A percentile compares a stretch with the other conserved stretches of the same genome.
These are phyloP conservation scores for Siniperca chuatsi DNA, from an alignment of 2,113 vertebrate species.

Conservation along the genomic window DNA sequence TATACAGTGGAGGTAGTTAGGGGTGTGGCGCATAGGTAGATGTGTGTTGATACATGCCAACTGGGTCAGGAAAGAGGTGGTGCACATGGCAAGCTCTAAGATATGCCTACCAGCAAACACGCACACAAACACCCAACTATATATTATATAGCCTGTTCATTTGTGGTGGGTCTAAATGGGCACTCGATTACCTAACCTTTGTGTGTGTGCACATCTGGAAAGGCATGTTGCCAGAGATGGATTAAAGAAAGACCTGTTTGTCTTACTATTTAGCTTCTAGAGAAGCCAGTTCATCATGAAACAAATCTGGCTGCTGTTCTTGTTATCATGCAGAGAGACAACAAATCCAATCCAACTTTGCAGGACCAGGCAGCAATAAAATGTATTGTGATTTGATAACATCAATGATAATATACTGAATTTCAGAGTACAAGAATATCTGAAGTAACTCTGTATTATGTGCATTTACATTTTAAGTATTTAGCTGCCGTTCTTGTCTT, in stretches of 20 bases:
- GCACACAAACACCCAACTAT: not conserved
- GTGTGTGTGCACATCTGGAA: constrained; percentile 4
- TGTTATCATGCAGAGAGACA: not conserved
- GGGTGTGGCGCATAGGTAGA: constrained; percentile 37
- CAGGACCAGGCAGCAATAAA: not conserved
- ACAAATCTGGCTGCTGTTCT: not conserved
- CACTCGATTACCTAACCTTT: not conserved
- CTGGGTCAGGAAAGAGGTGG: constrained; percentile 66
- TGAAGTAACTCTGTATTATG: not conserved
- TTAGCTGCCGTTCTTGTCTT: not conserved
- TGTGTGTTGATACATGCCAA: constrained; percentile 55
- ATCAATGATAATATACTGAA: not conserved
- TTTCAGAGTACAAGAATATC: not conserved
- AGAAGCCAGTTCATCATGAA: not conserved
- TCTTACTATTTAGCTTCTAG: not conserved
- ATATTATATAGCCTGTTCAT: constrained; percentile 14
- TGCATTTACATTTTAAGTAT: not conserved
- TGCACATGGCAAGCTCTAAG: constrained; percentile 38
- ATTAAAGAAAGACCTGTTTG: constrained; percentile 11
- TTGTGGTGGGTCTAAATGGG: not conserved
- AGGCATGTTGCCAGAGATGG: constrained; percentile 5
- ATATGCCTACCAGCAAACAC: constrained; percentile 1
- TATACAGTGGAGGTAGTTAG: constrained; percentile 15
- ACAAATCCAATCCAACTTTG: not conserved
- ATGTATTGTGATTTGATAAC: not conserved